Evolutionary conservation across 2,113 vertebrate genomes (phyloP), one percentile per base, ranked within the genome.

Genomic region (Bothrops jararaca): DNA sequence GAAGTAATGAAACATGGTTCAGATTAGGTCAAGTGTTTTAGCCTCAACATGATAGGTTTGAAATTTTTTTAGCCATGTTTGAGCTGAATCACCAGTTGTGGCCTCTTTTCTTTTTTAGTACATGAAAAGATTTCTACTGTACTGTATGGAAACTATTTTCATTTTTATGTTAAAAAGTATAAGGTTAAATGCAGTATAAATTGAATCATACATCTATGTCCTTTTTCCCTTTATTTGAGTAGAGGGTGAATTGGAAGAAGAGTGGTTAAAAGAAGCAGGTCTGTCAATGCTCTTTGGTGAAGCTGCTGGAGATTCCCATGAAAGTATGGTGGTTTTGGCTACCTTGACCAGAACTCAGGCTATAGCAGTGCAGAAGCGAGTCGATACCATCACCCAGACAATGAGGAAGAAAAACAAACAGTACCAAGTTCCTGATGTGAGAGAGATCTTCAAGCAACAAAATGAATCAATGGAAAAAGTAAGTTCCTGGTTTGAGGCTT

Each of bases 211-310:
- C 0, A 0, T 91, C 91, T 91, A 48, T 91, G 23, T 29, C 34
- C 89, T 94, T 92, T 22, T 22, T 93, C 91, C 91, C 95, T 4
- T 93, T 22, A 12, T 50, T 20, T 92, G 42, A 89, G 85, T 89
- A 99, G 99, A 99, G 91, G 99, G 99, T 0, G 99, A 99, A 91
- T 96, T 98, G 96, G 99, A 99, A 96, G 99, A 99, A 96, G 98
- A 99, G 42, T 99, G 99, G 99, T 98, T 99, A 48, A 98, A 98
- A 57, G 98, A 99, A 96, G 99, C 99, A 0, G 99, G 99, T 42
- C 97, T 99, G n/a, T 98, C 98, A 5, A 98, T 97, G 45, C 98
- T 99, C 29, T 98, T 99, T 48, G 98, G 98, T 1, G 98, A 98
- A 93, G 97, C 98, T 15, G 92, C 97, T 11, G 96, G 96, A 0